Evolutionary conservation across 2,888 invertebrate species (phyloP), one percentile per base, ranked within the genome.

Genomic region (Agriotes lineatus): DNA sequence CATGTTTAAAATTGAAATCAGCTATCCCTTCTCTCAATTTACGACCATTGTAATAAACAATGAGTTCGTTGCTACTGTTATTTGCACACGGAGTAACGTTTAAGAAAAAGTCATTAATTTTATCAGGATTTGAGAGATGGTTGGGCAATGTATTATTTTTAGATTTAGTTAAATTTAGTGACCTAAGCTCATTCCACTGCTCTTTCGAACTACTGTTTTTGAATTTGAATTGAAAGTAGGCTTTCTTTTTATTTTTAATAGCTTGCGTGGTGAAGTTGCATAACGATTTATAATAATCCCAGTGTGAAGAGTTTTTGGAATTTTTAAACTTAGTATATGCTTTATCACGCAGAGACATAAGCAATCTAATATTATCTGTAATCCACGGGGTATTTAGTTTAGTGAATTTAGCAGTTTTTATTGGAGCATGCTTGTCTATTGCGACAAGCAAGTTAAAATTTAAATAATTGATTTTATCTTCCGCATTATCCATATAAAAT

Each of bases 301-400:
- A n/a, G 33, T 59, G 16, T 4, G 18, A 9, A 3, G 6, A 7
- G 6, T 10, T 44, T 12, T 30, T 12, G 19, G 60, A 12, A 10
- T 19, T 3, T 44, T 59, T 42, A 18, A 19, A 59, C 45, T 20
- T 42, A n/a, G 7, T 48, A 14, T 44, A 44, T 10, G 60, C 44
- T 48, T 59, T 45, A 59, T 59, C 60, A 6, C 60, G 19, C 12
- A 59, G 25, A 10, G 9, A 19, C 10, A 20, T 12, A 3, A 59
- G n/a, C 10, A 44, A 20, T 59, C 18, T 25, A 12, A 45, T 10
- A 19, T 48, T 59, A 10, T 42, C 22, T 12, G 42, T 59, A 10
- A 10, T 14, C 45, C 60, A 59, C 19, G 60, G 60, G 2, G 25
- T 18, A 5, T 5, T 12, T 4, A 7, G 6, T 30, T 42, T 45